A percentile compares a stretch with the other conserved stretches of the same genome.
phyloP scores from a whole-genome alignment of 2,797 vertebrate genomes.

The Pangasius larnaudii region DNA sequence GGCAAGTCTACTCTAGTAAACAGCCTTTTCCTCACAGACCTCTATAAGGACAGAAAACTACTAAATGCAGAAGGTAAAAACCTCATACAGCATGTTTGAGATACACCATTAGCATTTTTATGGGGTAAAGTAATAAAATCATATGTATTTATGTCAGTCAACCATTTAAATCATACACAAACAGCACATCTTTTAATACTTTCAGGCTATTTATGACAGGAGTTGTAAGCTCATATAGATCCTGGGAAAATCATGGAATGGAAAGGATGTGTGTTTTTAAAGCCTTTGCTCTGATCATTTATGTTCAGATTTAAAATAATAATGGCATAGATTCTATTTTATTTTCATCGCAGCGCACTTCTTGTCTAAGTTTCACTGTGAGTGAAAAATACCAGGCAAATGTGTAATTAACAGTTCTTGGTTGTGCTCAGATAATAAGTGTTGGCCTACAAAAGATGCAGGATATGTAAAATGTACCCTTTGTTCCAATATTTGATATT shows the following conservation, averaged over 20 bases:
- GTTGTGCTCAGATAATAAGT: not conserved
- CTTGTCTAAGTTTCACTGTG: not conserved
- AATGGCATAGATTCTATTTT: not conserved
- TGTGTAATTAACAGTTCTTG: not conserved
- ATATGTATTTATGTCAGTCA: not conserved
- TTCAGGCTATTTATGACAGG: not conserved
- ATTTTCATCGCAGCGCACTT: not conserved
- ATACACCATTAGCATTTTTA: not conserved
- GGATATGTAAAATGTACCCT: not conserved
- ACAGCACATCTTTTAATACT: not conserved
- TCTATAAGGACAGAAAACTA: constrained; percentile 85
- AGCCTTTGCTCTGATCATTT: not conserved
- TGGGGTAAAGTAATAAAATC: not conserved
- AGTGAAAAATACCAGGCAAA: not conserved
- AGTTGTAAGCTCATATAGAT: not conserved
- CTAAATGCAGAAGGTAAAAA: constrained; percentile 82
- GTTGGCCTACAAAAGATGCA: not conserved
- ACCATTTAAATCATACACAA: not conserved
- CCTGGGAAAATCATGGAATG: not conserved
- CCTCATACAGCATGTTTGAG: not conserved
- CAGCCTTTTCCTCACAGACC: constrained; percentile 84
- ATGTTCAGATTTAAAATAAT: not conserved
- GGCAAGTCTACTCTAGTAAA: constrained; percentile 85
- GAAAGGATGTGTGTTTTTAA: not conserved
- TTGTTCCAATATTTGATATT: not conserved